Percentiles rank a stretch among this genome's conserved stretches.
Evolutionary conservation across 2,113 vertebrate species (phyloP).

Genomic region (Plotosus lineatus): DNA sequence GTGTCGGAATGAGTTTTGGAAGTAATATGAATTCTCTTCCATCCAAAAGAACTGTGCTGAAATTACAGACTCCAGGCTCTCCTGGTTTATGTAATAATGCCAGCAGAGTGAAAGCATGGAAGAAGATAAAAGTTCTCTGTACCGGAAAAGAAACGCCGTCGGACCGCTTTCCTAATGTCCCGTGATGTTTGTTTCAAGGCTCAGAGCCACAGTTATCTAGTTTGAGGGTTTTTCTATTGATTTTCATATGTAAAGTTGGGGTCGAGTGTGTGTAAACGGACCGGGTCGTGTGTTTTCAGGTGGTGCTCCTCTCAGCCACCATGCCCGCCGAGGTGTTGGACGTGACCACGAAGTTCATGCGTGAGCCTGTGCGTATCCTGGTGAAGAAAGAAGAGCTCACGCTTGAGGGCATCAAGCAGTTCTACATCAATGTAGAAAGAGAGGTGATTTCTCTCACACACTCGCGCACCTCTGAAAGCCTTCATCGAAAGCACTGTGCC

Average conservation of each 20-base stretch:
- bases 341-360: slow-evolving; percentile 99
- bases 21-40: slow-evolving; percentile 59
- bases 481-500: slow-evolving; percentile 73
- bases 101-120: slow-evolving; percentile 66
- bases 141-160: slow-evolving; percentile 63
- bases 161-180: slow-evolving; percentile 82
- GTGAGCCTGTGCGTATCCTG: slow-evolving; percentile 93
- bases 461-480: slow-evolving; percentile 9
- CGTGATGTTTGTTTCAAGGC: slow-evolving; percentile 68
- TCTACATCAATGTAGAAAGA: slow-evolving; percentile 98
- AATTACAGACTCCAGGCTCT: slow-evolving; percentile 63
- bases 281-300: slow-evolving; percentile 78
- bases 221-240: too few species aligned
- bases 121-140: slow-evolving; percentile 64
- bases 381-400: slow-evolving; percentile 99
- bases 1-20: too few species aligned
- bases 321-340: slow-evolving; percentile 98
- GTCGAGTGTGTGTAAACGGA: too few species aligned
- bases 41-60: slow-evolving; percentile 71
- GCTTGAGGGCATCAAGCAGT: slow-evolving; percentile 98
- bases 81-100: slow-evolving; percentile 68
- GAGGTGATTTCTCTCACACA: slow-evolving; percentile 76
- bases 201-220: slow-evolving; percentile 63
- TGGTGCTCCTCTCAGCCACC: slow-evolving; percentile 95
- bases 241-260: too few species aligned